These are phyloP conservation scores for Poecilia picta DNA, from an alignment of 2,797 vertebrate genomes.

Conservation along the genomic window DNA sequence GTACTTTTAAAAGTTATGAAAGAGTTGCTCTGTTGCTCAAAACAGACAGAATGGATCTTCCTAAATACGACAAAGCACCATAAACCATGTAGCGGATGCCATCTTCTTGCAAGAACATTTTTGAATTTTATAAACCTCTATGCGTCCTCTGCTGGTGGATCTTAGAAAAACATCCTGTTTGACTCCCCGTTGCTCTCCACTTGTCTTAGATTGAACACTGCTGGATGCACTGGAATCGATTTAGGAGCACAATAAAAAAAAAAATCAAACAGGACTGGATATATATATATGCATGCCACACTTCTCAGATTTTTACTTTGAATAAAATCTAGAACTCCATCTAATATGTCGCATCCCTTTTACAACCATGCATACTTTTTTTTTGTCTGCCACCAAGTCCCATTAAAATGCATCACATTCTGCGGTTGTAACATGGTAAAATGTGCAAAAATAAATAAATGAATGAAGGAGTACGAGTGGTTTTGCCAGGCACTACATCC, in stretches of 20 bases:
- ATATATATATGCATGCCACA: neutral
- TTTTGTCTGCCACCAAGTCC: neutral
- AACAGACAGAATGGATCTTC: neutral
- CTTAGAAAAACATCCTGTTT: neutral
- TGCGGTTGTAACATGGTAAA: neutral
- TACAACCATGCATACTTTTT: neutral
- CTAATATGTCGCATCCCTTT: neutral
- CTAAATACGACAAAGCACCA: neutral
- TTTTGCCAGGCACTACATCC: conserved; percentile 44
- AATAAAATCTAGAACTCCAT: neutral
- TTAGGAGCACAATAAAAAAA: neutral
- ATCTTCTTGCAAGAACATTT: neutral
- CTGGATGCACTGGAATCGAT: neutral
- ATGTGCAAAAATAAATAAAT: neutral
- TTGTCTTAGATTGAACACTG: neutral
- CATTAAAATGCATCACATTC: neutral
- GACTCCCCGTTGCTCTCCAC: neutral
- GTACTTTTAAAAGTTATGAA: no score
- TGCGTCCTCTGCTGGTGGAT: neutral
- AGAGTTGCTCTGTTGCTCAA: no score
- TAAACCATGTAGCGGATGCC: neutral
- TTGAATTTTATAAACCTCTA: neutral
- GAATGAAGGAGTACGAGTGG: neutral
- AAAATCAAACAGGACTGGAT: neutral
- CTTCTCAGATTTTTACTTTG: neutral